phyloP scores from a whole-genome alignment of 2,113 vertebrate genomes.

The Varanus komodoensis region DNA sequence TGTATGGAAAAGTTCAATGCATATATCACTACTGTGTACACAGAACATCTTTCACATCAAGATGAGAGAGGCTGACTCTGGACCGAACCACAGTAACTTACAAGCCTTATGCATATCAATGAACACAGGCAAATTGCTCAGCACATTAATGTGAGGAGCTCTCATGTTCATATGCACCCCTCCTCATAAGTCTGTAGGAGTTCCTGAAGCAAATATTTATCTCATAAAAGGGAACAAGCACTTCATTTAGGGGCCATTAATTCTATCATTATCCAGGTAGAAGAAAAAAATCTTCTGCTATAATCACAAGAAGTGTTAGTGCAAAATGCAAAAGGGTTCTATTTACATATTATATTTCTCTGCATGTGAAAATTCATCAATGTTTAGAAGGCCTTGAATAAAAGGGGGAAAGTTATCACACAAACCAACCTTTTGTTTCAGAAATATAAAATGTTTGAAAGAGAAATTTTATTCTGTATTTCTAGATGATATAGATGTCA shows the following conservation, averaged over 20 bases:
- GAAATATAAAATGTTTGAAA: background rate
- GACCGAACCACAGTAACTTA: background rate
- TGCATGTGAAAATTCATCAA: background rate
- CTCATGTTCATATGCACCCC: background rate
- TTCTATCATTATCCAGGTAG: background rate
- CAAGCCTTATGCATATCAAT: background rate
- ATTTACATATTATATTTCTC: background rate
- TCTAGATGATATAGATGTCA: background rate
- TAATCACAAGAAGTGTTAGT: background rate
- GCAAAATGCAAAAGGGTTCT: background rate
- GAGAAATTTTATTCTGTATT: background rate
- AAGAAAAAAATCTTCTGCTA: background rate
- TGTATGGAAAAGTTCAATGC: background rate
- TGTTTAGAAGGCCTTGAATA: background rate
- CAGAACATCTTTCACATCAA: background rate
- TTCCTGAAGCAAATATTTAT: background rate
- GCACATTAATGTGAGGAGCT: background rate
- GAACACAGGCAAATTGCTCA: background rate
- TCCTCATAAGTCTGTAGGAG: no score
- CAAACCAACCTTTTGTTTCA: background rate
- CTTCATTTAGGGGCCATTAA: background rate
- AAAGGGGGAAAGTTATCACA: background rate
- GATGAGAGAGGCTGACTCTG: background rate
- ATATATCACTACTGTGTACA: background rate
- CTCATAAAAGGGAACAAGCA: background rate